These are phyloP conservation scores for Dicrurus megarhynchus DNA, from an alignment of 2,113 vertebrate species.

Conservation along the genomic window DNA sequence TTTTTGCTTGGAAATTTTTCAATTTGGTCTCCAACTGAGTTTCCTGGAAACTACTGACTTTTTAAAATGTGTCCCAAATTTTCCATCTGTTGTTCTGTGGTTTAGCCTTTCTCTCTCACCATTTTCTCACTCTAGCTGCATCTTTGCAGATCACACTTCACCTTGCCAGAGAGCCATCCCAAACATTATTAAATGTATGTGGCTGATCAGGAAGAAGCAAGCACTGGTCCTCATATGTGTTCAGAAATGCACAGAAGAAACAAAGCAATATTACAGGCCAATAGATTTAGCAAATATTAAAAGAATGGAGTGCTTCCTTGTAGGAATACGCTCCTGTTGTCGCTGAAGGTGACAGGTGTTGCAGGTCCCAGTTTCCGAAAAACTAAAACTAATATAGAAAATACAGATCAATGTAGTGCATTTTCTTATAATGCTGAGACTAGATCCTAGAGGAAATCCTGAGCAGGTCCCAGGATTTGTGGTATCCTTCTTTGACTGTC, in stretches of 20 bases:
- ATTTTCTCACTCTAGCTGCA: background rate
- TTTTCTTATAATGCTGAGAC: background rate
- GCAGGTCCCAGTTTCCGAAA: background rate
- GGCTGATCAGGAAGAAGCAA: background rate
- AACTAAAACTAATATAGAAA: background rate
- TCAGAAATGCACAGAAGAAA: background rate
- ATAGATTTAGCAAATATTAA: background rate
- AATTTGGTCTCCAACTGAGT: background rate
- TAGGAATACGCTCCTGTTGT: background rate
- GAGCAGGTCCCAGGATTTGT: background rate
- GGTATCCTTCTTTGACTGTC: background rate
- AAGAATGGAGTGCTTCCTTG: background rate
- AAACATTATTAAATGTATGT: background rate
- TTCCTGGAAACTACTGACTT: background rate
- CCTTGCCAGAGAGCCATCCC: background rate
- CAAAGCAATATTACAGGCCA: background rate
- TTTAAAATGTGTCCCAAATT: background rate
- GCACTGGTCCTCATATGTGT: fast-evolving
- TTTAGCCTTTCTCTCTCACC: background rate
- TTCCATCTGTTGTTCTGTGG: background rate
- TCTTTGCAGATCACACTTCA: background rate
- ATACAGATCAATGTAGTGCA: background rate
- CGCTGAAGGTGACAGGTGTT: background rate
- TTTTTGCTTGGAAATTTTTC: background rate
- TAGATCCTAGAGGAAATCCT: background rate